Base-by-base conservation (phyloP, 2,113 vertebrate genomes). In the Vimba vimba region DNA sequence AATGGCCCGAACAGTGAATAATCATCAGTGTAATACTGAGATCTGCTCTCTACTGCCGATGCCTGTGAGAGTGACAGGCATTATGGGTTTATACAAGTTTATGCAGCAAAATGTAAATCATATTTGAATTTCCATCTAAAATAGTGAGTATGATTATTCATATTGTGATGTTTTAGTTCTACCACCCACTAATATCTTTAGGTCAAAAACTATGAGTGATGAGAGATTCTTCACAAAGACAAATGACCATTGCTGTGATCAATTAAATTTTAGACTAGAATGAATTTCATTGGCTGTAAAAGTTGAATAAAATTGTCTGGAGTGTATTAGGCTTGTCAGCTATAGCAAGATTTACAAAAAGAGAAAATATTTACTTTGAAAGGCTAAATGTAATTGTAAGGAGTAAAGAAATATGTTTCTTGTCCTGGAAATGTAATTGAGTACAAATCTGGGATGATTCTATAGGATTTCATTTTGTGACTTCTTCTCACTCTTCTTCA, bases 1-100 rank as follows among this genome's bases (percentile, higher is more conserved):
- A 64, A 81, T 45, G 25, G 21, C 52, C 57, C 10, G 4, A 81
- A 60, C 60, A 9, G 43, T 66, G 60, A 81, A 81, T 81, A 81
- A 47, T 66, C 25, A 81, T 66, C 8, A 50, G 60, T 21, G 4
- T 81, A 66, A 81, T 47, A 30, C 10, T 79, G 77, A 79, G 30
- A 60, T 79, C 30, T 21, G 68, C 33, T 71, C 68, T 47, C 39
- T 6, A 50, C 43, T 75, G n/a, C 11, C 0, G 71, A 47, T 25
- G 71, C 23, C n/a, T 74, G 11, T 74, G 71, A 47, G n/a, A 23
- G 7, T 30, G 73, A 30, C 25, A 47, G 52, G 33, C 76, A 78
- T 57, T 57, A n/a, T 7, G 21, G 55, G 11, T n/a, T 39, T 15
- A 57, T 21, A 73, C 21, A 39, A 39, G 19, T 55, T 77, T 9